Conservation (phyloP, 1,140 invertebrate genomes). For the Thaumatotibia leucotreta region DNA sequence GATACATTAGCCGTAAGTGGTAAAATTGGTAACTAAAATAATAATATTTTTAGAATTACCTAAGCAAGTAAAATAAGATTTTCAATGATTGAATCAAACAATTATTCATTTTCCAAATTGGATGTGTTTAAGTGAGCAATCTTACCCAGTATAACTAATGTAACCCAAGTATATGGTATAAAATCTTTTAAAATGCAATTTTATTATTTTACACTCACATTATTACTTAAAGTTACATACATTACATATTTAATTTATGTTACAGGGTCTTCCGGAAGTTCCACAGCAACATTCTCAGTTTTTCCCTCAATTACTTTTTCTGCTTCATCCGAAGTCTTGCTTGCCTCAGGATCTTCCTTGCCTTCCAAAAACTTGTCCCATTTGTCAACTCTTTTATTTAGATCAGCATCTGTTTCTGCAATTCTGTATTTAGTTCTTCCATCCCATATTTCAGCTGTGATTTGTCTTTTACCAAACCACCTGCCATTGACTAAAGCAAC, state of each 20-base stretch:
- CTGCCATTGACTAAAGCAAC: slow-evolving; percentile 92
- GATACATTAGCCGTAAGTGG: too few species aligned
- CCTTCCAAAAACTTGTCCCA: slow-evolving; percentile 92
- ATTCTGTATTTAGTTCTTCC: slow-evolving; percentile 96
- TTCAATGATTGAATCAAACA: too few species aligned
- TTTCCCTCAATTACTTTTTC: slow-evolving; percentile 26
- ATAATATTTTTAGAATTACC: too few species aligned
- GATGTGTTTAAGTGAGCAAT: too few species aligned
- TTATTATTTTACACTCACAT: not conserved
- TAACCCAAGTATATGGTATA: too few species aligned
- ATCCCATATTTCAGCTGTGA: slow-evolving; percentile 95
- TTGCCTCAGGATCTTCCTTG: slow-evolving; percentile 33
- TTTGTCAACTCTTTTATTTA: slow-evolving; percentile 86
- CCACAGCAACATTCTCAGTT: not conserved
- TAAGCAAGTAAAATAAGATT: too few species aligned
- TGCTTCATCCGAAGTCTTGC: not conserved
- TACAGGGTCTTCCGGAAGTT: not conserved
- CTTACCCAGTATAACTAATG: too few species aligned
- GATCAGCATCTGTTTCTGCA: slow-evolving; percentile 93
- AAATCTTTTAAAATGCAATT: not conserved
- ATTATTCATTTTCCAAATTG: too few species aligned
- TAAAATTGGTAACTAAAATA: too few species aligned
- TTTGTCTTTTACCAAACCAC: slow-evolving; percentile 92
- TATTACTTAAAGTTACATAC: not conserved
- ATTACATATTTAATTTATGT: not conserved